phyloP scores from a whole-genome alignment of 2,888 invertebrate species.

The Oscheius sp. region DNA sequence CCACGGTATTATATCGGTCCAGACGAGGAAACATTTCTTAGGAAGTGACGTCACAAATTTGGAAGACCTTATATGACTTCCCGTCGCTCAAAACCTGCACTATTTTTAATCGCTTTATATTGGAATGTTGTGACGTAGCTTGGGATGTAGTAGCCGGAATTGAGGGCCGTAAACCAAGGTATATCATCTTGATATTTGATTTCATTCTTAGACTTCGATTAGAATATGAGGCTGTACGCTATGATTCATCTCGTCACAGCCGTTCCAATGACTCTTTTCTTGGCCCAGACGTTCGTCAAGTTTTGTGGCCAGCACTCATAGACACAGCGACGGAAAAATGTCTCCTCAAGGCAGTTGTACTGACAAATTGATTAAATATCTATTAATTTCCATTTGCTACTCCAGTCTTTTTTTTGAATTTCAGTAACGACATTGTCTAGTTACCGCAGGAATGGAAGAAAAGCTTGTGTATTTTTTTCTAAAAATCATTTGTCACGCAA shows the following conservation, averaged over 20 bases:
- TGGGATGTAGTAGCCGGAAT: slow-evolving; percentile 80
- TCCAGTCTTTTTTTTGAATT: not conserved
- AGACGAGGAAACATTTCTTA: too few species aligned
- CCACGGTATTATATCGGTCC: slow-evolving; percentile 45
- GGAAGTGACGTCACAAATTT: slow-evolving; percentile 80
- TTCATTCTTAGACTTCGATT: slow-evolving; percentile 43
- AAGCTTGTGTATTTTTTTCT: too few species aligned
- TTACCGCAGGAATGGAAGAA: too few species aligned
- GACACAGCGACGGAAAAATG: slow-evolving; percentile 47
- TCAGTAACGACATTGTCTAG: not conserved
- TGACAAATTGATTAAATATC: slow-evolving; percentile 34
- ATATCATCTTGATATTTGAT: not conserved
- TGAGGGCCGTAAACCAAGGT: slow-evolving; percentile 50
- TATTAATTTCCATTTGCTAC: not conserved
- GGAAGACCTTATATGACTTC: slow-evolving; percentile 90
- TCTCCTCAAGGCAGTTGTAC: slow-evolving; percentile 53
- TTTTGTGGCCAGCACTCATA: slow-evolving; percentile 56
- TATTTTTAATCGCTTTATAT: slow-evolving; percentile 82
- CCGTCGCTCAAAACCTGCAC: slow-evolving; percentile 84
- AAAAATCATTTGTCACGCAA: too few species aligned
- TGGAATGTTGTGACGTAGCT: slow-evolving; percentile 84
- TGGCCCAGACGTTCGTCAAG: slow-evolving; percentile 36
- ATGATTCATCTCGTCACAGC: slow-evolving; percentile 48
- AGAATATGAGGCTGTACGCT: slow-evolving; percentile 49
- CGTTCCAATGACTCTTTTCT: slow-evolving; percentile 21